Percentiles rank a stretch among this genome's conserved stretches.
Evolutionary conservation across 1,140 invertebrate species (phyloP).

Genomic region (Pseudomyrmex gracilis): DNA sequence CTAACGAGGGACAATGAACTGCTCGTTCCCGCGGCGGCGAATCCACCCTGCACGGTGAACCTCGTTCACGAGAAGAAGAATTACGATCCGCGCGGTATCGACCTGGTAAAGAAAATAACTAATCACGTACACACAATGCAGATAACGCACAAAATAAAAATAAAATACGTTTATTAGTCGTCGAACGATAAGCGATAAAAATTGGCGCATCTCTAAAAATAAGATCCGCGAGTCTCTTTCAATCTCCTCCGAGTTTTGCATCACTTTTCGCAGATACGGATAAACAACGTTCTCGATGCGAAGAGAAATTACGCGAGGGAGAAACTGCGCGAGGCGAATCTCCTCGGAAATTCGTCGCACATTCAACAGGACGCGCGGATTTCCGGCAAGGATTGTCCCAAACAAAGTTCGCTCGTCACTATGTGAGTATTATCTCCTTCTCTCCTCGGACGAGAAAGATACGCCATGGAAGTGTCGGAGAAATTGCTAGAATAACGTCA

Average conservation of each 20-base stretch:
- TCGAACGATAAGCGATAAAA: background rate
- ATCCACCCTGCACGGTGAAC: constrained; percentile 40
- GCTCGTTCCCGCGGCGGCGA: constrained; percentile 31
- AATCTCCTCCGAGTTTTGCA: background rate
- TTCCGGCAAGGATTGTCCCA: constrained; percentile 61
- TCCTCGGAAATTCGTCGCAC: background rate
- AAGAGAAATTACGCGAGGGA: background rate
- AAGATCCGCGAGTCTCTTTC: background rate
- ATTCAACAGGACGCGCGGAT: constrained; percentile 14
- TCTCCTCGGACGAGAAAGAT: background rate
- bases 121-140: no score
- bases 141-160: constrained; percentile 1
- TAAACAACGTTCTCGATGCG: background rate
- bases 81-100: constrained; percentile 68
- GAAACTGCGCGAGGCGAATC: background rate
- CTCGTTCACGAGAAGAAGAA: constrained; percentile 60
- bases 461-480: background rate
- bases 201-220: background rate
- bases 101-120: constrained; percentile 72
- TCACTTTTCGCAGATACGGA: background rate
- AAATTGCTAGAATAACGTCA: background rate
- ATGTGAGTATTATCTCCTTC: constrained; percentile 87
- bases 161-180: background rate
- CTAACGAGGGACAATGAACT: constrained; percentile 48
- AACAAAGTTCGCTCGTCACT: constrained; percentile 87